A percentile compares a stretch with the other conserved stretches of the same genome.
Conservation (phyloP, 2,113 vertebrate genomes). For the Phrynocephalus versicolor region DNA sequence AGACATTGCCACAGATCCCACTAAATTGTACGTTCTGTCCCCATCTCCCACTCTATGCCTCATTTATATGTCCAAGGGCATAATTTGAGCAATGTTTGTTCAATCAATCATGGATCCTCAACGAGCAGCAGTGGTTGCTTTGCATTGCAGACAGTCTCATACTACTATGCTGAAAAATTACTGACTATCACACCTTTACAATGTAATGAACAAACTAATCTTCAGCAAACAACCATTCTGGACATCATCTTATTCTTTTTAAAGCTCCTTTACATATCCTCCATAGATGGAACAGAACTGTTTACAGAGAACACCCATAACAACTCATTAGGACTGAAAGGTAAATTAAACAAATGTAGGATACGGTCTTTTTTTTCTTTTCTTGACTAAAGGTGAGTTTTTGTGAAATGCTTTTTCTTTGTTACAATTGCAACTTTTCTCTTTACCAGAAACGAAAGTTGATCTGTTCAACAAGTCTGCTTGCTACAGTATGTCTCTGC, state of each 20-base stretch:
- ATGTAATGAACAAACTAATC: not conserved
- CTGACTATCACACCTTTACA: not conserved
- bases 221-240: not conserved
- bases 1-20: not conserved
- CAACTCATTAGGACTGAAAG: not conserved
- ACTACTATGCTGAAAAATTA: not conserved
- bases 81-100: not conserved
- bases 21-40: not conserved
- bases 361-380: not conserved
- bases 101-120: not conserved
- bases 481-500: conserved; percentile 19
- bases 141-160: too few species aligned
- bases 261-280: not conserved
- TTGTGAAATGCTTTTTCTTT: not conserved
- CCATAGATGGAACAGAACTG: not conserved
- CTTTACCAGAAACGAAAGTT: not conserved
- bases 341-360: not conserved
- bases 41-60: not conserved
- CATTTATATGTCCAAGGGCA: not conserved
- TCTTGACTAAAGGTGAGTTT: conserved; percentile 19
- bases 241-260: not conserved
- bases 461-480: not conserved
- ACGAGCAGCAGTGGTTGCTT: too few species aligned
- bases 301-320: not conserved
- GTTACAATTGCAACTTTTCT: not conserved